phyloP scores from a whole-genome alignment of 2,888 invertebrate species.

The Phasia obesa region DNA sequence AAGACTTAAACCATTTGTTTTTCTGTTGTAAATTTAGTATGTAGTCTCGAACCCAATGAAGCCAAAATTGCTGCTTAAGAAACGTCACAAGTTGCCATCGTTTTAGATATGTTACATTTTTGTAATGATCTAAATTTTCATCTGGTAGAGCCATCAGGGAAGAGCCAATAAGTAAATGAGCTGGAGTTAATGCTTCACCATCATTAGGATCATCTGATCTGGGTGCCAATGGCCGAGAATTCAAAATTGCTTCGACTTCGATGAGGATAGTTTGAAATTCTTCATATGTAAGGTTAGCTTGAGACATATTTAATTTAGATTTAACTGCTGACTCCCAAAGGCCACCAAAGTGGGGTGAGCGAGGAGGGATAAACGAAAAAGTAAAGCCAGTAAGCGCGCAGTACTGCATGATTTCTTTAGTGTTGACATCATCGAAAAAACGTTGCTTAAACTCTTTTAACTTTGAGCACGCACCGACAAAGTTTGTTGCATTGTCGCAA shows the following conservation, averaged over 20 bases:
- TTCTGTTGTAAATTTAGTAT: slow-evolving; percentile 52
- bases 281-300: too few species aligned
- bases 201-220: too few species aligned
- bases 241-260: too few species aligned
- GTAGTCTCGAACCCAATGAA: slow-evolving; percentile 59
- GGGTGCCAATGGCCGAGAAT: too few species aligned
- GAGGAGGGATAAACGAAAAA: slow-evolving; percentile 35
- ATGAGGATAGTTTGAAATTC: too few species aligned
- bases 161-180: too few species aligned
- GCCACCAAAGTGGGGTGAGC: slow-evolving; percentile 21
- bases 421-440: neutral
- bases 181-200: too few species aligned
- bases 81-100: slow-evolving; percentile 63
- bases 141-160: too few species aligned
- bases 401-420: neutral
- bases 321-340: too few species aligned
- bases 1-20: neutral
- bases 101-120: slow-evolving; percentile 37
- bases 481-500: too few species aligned
- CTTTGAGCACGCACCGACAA: too few species aligned
- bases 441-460: slow-evolving; percentile 23
- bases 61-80: slow-evolving; percentile 66
- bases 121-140: slow-evolving; percentile 31
- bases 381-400: slow-evolving; percentile 60
- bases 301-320: too few species aligned